Percentiles rank a stretch among this genome's conserved stretches.
Evolutionary conservation across 37 sponge, comb jelly and placozoan species (phyloP).

Genomic region (Cliona cf. orientalis): DNA sequence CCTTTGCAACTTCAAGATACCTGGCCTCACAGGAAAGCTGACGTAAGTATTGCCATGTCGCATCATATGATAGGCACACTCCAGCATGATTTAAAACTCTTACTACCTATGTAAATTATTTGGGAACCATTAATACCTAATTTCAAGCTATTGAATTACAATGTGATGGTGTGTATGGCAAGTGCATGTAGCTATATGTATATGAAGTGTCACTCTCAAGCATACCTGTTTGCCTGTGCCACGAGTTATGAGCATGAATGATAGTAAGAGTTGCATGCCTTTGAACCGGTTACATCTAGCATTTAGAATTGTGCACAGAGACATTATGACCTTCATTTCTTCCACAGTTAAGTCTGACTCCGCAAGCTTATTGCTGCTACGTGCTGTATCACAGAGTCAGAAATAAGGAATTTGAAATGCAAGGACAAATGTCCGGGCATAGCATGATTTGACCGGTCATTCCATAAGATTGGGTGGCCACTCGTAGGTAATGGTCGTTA

Average conservation of each 20-base stretch:
- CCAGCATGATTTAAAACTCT: conserved; percentile 8
- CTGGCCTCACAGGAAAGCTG: neutral
- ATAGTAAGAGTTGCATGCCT: conserved; percentile 1
- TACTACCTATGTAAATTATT: neutral
- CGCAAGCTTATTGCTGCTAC: no score
- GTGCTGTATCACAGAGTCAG: no score
- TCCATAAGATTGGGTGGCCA: no score
- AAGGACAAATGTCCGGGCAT: no score
- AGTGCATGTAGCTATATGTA: neutral
- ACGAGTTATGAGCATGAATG: conserved; percentile 8
- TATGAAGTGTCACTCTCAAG: neutral
- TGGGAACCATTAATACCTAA: no score
- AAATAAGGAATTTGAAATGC: no score
- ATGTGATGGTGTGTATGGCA: no score
- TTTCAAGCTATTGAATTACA: no score
- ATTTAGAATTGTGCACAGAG: neutral
- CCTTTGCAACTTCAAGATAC: neutral
- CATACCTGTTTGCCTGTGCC: neutral
- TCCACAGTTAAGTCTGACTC: no score
- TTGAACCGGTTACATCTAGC: neutral
- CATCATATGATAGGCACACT: conserved; percentile 1
- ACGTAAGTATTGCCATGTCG: neutral
- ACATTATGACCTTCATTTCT: neutral
- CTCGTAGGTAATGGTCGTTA: no score
- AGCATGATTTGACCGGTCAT: no score